Evolutionary conservation across 2,888 invertebrate species (phyloP), one percentile per base, ranked within the genome.

Genomic region (Drosophila nr. fundita): DNA sequence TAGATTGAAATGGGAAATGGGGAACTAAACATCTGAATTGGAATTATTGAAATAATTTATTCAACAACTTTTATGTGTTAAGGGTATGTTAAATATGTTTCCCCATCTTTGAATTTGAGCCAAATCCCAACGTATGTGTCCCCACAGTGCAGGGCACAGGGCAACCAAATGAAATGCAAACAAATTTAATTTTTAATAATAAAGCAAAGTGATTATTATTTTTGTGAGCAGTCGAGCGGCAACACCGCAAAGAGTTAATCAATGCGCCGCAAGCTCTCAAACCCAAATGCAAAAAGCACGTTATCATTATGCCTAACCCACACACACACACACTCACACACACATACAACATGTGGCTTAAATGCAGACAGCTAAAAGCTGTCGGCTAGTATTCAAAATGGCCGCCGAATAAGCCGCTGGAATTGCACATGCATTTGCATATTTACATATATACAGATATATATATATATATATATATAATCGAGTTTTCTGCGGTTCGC

Each of bases 171-270:
- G 45, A 70, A 78, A 80, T 73, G 67, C 78, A 82, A 76, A 85
- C 78, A 70, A 54, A 64, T 73, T 75, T 57, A 38, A 62, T 68
- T 61, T 65, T 67, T 60, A 65, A 68, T 59, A 78, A 76, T 77
- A 79, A 70, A 76, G 66, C 24, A 54, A 76, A 81, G 72, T 70
- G 53, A 71, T 63, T 70, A 78, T 78, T 69, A 76, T 78, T 71
- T 73, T 55, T 34, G 49, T 68, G 61, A 54, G 68, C 72, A 66
- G 50, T 53, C 63, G 38, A 54, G 62, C 59, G 66, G 52, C 45
- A 45, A 50, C 30, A 63, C 73, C 65, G 72, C 74, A 81, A 74
- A 88, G 81, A 86, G 89, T 86, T 88, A 83, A 86, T 86, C 85
- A 87, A 80, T 78, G 72, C 34, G 65, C 82, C 76, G 65, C 86